Percentiles rank a stretch among this genome's conserved stretches.
phyloP scores from a whole-genome alignment of 1,140 invertebrate genomes.

The Drosophila ananassae region DNA sequence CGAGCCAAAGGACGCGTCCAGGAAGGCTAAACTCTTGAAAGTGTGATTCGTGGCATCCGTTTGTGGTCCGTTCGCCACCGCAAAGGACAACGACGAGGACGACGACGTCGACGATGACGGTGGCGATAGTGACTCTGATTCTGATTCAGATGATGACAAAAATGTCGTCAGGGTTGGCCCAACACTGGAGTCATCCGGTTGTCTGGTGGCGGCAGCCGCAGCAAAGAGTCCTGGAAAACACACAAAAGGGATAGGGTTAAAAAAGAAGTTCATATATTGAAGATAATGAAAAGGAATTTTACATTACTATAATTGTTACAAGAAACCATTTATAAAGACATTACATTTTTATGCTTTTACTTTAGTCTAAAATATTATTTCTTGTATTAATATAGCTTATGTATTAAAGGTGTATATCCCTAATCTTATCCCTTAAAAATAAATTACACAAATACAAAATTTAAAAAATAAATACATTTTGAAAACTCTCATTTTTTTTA shows the following conservation, averaged over 20 bases:
- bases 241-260: conserved; percentile 12
- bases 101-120: conserved; percentile 14
- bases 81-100: conserved; percentile 35
- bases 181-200: conserved; percentile 44
- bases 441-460: background rate
- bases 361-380: no score
- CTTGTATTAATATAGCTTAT: no score
- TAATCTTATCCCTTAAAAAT: background rate
- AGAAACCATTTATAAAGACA: no score
- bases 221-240: conserved; percentile 44
- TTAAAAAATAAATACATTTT: background rate
- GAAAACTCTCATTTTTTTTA: conserved; percentile 1
- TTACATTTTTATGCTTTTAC: no score
- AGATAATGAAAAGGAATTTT: background rate
- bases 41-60: conserved; percentile 78
- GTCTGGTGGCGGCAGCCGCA: conserved; percentile 38
- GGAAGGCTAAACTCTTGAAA: conserved; percentile 75
- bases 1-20: conserved; percentile 45
- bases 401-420: no score
- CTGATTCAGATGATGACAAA: conserved; percentile 27
- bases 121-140: conserved; percentile 20
- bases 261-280: background rate
- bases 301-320: no score
- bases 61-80: conserved; percentile 46
- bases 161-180: conserved; percentile 46